Evolutionary conservation across 2,113 vertebrate species (phyloP).

Genomic region (Lichenostomus cassidix): DNA sequence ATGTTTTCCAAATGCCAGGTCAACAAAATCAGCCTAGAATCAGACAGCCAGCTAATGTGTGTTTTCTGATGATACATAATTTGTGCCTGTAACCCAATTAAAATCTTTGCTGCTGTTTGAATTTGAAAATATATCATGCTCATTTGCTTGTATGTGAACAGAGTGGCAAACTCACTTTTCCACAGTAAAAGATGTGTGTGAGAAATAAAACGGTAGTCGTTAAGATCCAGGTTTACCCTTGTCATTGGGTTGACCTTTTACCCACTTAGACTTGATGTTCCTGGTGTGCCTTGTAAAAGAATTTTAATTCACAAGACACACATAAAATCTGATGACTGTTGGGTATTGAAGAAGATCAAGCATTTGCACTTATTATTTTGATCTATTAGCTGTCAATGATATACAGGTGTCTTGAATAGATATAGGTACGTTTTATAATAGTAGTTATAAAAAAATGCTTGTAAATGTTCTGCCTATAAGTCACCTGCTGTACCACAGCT

Average conservation of each 20-base stretch:
- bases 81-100: not conserved
- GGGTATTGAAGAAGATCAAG: not conserved
- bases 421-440: not conserved
- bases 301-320: not conserved
- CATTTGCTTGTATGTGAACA: not conserved
- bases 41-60: not conserved
- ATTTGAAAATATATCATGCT: not conserved
- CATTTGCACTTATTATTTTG: not conserved
- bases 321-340: not conserved
- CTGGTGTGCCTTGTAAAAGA: not conserved
- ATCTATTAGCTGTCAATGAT: constrained; percentile 10
- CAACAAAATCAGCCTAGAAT: not conserved
- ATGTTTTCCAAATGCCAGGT: not conserved
- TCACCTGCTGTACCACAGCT: not conserved
- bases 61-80: not conserved
- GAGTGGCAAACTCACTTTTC: not conserved
- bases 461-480: not conserved
- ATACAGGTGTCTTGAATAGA: not conserved
- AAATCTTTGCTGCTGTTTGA: not conserved
- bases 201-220: not conserved
- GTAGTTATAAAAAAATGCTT: not conserved
- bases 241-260: constrained; percentile 27
- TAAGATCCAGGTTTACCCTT: not conserved
- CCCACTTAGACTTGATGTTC: not conserved
- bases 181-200: not conserved